Conservation (phyloP, 2,888 invertebrate species). For the Branchellion lobata region DNA sequence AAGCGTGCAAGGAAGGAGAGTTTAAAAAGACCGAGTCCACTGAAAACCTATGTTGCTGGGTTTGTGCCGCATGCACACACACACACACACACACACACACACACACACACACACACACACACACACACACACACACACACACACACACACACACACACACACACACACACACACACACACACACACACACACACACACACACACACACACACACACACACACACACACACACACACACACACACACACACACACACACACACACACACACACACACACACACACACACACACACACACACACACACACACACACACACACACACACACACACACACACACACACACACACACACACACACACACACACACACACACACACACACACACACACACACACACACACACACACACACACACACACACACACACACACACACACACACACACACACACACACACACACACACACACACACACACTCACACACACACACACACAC, state of each 20-base stretch:
- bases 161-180: slow-evolving; percentile 37
- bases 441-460: slow-evolving; percentile 8
- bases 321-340: slow-evolving; percentile 11
- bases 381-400: not conserved
- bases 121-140: slow-evolving; percentile 32
- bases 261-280: slow-evolving; percentile 25
- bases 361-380: not conserved
- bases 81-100: slow-evolving; percentile 46
- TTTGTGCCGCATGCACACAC: not conserved
- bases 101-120: slow-evolving; percentile 41
- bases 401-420: slow-evolving; percentile 7
- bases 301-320: not conserved
- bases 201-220: not conserved
- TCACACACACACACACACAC: not conserved
- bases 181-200: slow-evolving; percentile 31
- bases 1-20: slow-evolving; percentile 68
- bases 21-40: slow-evolving; percentile 59
- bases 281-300: not conserved
- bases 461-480: slow-evolving; percentile 22
- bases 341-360: slow-evolving; percentile 13
- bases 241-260: slow-evolving; percentile 10
- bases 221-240: not conserved
- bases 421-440: slow-evolving; percentile 13
- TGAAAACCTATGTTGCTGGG: not conserved
- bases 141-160: slow-evolving; percentile 41